Evolutionary conservation across 2,113 vertebrate genomes (phyloP).

Genomic region (Microcebus lehilahytsara): DNA sequence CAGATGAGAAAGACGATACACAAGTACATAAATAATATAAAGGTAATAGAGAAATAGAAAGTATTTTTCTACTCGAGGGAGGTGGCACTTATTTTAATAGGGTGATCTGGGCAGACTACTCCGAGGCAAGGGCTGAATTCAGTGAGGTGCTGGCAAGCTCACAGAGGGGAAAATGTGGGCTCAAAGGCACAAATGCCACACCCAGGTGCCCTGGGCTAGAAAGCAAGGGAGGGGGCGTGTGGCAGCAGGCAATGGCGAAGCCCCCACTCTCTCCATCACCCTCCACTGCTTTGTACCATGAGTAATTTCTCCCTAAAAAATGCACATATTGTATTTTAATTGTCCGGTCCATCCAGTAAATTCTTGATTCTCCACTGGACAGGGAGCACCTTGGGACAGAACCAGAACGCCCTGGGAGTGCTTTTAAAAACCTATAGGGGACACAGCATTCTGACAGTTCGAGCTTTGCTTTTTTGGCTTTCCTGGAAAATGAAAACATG

Average conservation of each 20-base stretch:
- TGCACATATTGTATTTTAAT: not conserved
- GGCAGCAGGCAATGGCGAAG: not conserved
- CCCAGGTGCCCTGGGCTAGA: not conserved
- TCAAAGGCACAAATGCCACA: not conserved
- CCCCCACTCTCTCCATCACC: not conserved
- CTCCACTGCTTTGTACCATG: not conserved
- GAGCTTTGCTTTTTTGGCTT: not conserved
- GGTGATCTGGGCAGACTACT: not conserved
- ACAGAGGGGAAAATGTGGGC: no score
- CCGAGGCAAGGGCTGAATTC: not conserved
- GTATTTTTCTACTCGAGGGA: no score
- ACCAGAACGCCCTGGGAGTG: not conserved
- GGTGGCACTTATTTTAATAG: not conserved
- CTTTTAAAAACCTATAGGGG: not conserved
- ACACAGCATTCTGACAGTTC: not conserved
- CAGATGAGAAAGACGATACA: not conserved
- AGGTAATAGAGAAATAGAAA: not conserved
- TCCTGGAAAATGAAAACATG: not conserved
- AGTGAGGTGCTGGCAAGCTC: not conserved
- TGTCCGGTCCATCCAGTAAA: not conserved
- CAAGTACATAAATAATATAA: not conserved
- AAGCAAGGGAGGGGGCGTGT: not conserved
- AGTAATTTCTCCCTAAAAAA: not conserved
- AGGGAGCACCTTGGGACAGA: not conserved
- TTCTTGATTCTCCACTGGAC: not conserved